Base-by-base conservation (phyloP, 2,797 vertebrate species). In the Rhabdomys pumilio region DNA sequence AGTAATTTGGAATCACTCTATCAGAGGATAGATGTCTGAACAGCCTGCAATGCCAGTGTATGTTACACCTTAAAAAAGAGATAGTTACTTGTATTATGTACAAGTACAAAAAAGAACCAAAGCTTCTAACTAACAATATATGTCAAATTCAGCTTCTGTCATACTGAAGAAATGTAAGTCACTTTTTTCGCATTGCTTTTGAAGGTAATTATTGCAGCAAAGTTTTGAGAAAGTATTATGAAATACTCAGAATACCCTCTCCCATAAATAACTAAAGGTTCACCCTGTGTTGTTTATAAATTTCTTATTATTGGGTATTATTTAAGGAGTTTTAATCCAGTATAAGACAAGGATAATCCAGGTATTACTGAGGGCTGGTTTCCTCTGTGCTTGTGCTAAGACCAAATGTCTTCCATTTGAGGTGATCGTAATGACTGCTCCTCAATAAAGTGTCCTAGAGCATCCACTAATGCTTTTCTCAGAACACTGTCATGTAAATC, bases 321-420 rank as follows among this genome's bases (percentile, higher is more conserved):
- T 79, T 79, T 94, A 87, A 81, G 95, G 80, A 94, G 44, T 87
- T 97, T 93, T 80, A 26, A 63, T 96, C 20, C 11, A 91, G 63
- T 77, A 41, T 24, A 93, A 94, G 89, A 90, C 57, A 77, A 93
- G 93, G 57, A 72, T 97, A 93, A 93, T 84, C 26, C 13, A 82
- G 65, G 53, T 95, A 87, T 81, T 84, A 26, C 38, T 9, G 17
- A 61, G 24, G 38, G 38, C 75, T 47, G 59, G 26, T 80, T 96
- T 95, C 65, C 79, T 75, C 8, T 81, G 47, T 90, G 50, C 19
- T 19, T 89, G 38, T 89, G 67, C 38, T 76, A 77, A 12, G 91
- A 53, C 50, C 65, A 80, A 95, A 83, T 93, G 55, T 53, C 85
- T 95, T 93, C 84, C 59, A 76, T 65, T 83, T 93, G 91, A 91